Conservation (phyloP, 2,888 invertebrate genomes). For the Oscheius sp. region DNA sequence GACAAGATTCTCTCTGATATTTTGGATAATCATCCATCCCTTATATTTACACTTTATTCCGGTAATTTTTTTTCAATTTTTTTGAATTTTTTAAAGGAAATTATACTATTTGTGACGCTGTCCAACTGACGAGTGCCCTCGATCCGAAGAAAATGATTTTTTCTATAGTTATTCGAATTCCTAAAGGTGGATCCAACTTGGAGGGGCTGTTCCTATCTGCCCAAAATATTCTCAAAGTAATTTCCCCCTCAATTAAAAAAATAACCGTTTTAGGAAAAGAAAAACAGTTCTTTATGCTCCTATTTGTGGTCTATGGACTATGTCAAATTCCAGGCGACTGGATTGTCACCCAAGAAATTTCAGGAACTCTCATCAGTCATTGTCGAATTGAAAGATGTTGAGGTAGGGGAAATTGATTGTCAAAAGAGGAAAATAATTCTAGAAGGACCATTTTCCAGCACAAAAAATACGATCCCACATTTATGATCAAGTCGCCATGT, state of each 20-base stretch:
- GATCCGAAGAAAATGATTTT: background rate
- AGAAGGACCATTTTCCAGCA: background rate
- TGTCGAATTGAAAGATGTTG: background rate
- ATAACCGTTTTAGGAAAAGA: background rate
- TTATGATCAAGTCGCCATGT: conserved; percentile 3
- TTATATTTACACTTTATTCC: conserved; percentile 5
- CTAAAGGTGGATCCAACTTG: background rate
- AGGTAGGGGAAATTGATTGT: background rate
- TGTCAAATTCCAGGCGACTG: conserved; percentile 10
- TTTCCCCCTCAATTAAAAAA: background rate
- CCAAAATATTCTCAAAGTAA: conserved; percentile 1
- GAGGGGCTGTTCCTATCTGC: conserved; percentile 16
- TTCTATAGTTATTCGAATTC: conserved; percentile 3
- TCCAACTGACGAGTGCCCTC: background rate
- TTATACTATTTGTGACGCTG: conserved; percentile 16
- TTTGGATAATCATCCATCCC: conserved; percentile 21
- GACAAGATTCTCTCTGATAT: background rate
- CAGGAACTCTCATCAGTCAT: background rate
- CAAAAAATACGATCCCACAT: conserved; percentile 9
- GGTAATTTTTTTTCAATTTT: background rate
- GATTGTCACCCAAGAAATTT: conserved; percentile 1
- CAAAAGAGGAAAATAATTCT: background rate
- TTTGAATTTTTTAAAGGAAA: background rate
- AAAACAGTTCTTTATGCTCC: background rate
- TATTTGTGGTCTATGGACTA: conserved; percentile 13